A percentile compares a stretch with the other conserved stretches of the same genome.
Conservation (phyloP, 2,888 invertebrate species). For the Nephrocerus scutellatus region DNA sequence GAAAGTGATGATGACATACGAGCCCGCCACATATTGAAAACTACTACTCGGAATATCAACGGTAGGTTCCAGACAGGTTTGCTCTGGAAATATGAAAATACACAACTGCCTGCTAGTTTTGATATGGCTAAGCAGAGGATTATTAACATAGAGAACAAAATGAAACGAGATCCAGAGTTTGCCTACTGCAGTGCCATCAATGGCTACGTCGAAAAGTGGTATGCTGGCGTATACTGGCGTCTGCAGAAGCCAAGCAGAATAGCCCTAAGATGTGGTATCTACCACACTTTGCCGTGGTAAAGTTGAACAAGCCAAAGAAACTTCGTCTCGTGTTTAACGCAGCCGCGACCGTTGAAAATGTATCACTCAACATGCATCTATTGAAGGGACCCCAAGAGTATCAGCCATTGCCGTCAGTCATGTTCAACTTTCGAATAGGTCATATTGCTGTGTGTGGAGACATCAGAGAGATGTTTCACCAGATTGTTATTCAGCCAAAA, state of each 20-base stretch:
- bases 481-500: constrained; percentile 8
- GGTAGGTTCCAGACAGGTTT: constrained; percentile 14
- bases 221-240: constrained; percentile 15
- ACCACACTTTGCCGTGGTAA: constrained; percentile 22
- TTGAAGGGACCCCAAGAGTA: constrained; percentile 19
- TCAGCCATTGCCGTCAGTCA: constrained; percentile 15
- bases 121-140: constrained; percentile 16
- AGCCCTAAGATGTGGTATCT: constrained; percentile 24
- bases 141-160: constrained; percentile 13
- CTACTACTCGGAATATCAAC: constrained; percentile 7
- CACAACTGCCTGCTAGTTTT: constrained; percentile 13
- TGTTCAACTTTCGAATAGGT: constrained; percentile 18
- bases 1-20: constrained; percentile 3
- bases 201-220: constrained; percentile 11
- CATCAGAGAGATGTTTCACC: constrained; percentile 22
- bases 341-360: constrained; percentile 14
- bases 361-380: constrained; percentile 16
- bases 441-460: constrained; percentile 17
- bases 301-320: constrained; percentile 16
- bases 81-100: constrained; percentile 14
- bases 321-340: constrained; percentile 19
- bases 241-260: constrained; percentile 8
- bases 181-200: constrained; percentile 14
- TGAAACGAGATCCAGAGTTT: constrained; percentile 12
- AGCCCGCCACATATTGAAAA: background rate